These are phyloP conservation scores for Meloidogyne hapla DNA, from an alignment of 1,140 invertebrate genomes.

Conservation along the genomic window DNA sequence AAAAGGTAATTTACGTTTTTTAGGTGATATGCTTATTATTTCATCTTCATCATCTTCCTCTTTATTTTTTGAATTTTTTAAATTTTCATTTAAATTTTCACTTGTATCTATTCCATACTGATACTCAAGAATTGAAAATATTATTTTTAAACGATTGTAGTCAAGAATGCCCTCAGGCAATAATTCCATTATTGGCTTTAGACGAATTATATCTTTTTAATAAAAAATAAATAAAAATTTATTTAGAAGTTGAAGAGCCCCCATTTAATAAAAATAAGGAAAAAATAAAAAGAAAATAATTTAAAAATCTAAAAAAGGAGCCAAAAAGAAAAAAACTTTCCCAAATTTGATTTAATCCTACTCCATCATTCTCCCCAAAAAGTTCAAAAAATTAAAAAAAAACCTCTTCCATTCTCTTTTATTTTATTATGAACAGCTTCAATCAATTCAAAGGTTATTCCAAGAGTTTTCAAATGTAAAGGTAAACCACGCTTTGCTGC, in stretches of 20 bases:
- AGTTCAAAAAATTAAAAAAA: too few species aligned
- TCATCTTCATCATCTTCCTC: background rate
- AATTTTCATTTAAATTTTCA: background rate
- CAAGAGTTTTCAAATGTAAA: constrained; percentile 22
- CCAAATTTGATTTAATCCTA: too few species aligned
- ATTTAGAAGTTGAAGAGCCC: background rate
- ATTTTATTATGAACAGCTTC: constrained; percentile 17
- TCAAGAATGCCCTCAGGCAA: constrained; percentile 21
- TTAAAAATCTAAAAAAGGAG: too few species aligned
- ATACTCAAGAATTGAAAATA: constrained; percentile 39
- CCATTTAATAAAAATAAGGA: too few species aligned
- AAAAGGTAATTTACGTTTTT: background rate
- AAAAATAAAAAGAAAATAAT: too few species aligned
- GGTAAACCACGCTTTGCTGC: constrained; percentile 28
- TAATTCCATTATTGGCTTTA: constrained; percentile 40
- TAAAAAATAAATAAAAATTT: background rate
- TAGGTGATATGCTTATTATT: background rate
- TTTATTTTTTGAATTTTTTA: background rate
- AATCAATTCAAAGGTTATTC: constrained; percentile 17
- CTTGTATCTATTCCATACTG: constrained; percentile 36
- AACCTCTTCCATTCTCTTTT: constrained; percentile 29
- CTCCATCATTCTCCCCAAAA: too few species aligned
- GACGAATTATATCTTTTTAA: constrained; percentile 33
- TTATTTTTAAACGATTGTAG: constrained; percentile 33
- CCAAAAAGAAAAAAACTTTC: too few species aligned